phyloP scores from a whole-genome alignment of 2,888 invertebrate species.

The Molanna angustata region DNA sequence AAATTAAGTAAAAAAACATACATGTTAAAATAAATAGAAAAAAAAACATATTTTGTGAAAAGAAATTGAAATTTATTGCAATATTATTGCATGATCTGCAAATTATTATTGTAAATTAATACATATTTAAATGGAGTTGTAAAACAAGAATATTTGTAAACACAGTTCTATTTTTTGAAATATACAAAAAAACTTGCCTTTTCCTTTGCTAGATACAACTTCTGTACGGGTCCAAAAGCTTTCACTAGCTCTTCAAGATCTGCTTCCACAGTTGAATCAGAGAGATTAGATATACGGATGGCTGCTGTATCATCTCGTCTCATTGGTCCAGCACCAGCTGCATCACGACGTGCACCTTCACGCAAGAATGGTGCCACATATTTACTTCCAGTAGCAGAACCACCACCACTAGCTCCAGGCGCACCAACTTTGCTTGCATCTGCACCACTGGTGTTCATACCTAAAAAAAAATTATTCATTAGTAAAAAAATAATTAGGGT shows the following conservation, averaged over 20 bases:
- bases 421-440: constrained; percentile 15
- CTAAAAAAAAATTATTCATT: no score
- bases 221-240: constrained; percentile 88
- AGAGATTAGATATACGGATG: constrained; percentile 95
- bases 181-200: no score
- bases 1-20: constrained; percentile 36
- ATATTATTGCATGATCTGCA: no score
- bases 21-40: neutral
- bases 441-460: constrained; percentile 23
- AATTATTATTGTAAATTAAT: no score
- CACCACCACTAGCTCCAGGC: constrained; percentile 21
- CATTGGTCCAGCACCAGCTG: constrained; percentile 62
- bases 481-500: no score
- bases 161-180: no score
- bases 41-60: neutral
- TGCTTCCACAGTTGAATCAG: constrained; percentile 91
- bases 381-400: constrained; percentile 58
- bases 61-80: no score
- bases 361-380: constrained; percentile 88
- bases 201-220: constrained; percentile 95
- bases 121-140: no score
- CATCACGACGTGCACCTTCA: constrained; percentile 76
- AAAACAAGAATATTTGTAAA: no score
- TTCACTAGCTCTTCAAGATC: constrained; percentile 96
- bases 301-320: constrained; percentile 84